Base-by-base conservation (phyloP, 2,888 invertebrate genomes). In the Ectemnius cavifrons region DNA sequence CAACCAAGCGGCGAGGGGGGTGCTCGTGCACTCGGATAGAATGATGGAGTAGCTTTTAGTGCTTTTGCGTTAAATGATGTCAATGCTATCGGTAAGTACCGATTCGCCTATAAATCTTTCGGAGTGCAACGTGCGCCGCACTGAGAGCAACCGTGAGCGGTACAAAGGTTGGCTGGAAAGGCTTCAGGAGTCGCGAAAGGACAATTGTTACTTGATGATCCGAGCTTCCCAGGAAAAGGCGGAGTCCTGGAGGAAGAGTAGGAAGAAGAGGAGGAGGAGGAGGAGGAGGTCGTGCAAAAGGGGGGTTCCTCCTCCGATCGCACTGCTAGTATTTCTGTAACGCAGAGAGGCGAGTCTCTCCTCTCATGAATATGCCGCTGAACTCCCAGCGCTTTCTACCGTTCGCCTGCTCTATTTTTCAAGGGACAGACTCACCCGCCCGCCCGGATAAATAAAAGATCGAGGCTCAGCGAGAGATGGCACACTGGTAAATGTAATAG, bases 181-280 rank as follows among this genome's bases (percentile, higher is more conserved):
- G 52, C n/a, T 52, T 4, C 16, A 52, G 52, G 1, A 52, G 14
- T 52, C 52, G n/a, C 8, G n/a, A 52, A 16, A 52, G 52, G 14
- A 52, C 52, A 52, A 52, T 52, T 52, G 52, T 16, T 52, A 52
- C 52, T 52, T 52, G 52, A 52, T 52, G 52, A 52, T 59, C 28
- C 28, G 6, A n/a, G 20, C 16, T 64, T 16, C 52, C 52, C 16
- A 1, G 20, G 59, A 67, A 27, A 67, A 59, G 56, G 66, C 20
- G 56, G 23, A 18, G 18, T 4, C 56, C 18, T 13, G 52, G 23
- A 52, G 8, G 13, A 46, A 6, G 16, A 18, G 11, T 6, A 20
- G 20, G 8, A 8, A n/a, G 45, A 62, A 13, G 18, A 63, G 37
- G 3, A 46, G 13, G 16, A 18, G 2, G 20, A 20, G 20, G 8